A percentile compares a stretch with the other conserved stretches of the same genome.
Evolutionary conservation across 2,888 invertebrate genomes (phyloP).

Genomic region (Drosophila siamana): DNA sequence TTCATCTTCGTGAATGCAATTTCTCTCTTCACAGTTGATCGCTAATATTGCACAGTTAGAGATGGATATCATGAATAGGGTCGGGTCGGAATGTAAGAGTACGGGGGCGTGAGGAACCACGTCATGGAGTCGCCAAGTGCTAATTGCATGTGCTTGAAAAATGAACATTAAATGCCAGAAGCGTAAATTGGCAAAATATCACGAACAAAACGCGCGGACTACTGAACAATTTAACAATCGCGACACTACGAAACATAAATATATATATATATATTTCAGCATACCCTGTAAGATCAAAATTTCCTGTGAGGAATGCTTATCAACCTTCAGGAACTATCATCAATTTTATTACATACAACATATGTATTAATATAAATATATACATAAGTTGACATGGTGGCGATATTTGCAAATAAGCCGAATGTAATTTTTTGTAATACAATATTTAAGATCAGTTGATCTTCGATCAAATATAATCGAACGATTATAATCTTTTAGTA

Average conservation of each 20-base stretch:
- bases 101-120: background rate
- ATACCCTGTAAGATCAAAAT: conserved; percentile 10
- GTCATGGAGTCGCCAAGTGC: conserved; percentile 31
- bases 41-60: conserved; percentile 36
- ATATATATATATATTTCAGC: conserved; percentile 20
- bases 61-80: background rate
- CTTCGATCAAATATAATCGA: too few relatives aligned
- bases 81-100: background rate
- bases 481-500: too few relatives aligned
- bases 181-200: conserved; percentile 63
- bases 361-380: too few relatives aligned
- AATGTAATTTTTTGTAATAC: too few relatives aligned
- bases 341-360: too few relatives aligned
- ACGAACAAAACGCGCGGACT: conserved; percentile 52
- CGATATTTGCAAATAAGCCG: too few relatives aligned
- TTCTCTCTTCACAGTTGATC: conserved; percentile 56
- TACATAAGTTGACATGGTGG: too few relatives aligned
- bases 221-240: background rate
- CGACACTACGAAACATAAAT: conserved; percentile 27
- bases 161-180: conserved; percentile 52
- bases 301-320: background rate
- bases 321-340: too few relatives aligned
- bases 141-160: conserved; percentile 60
- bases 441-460: too few relatives aligned
- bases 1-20: conserved; percentile 25